phyloP scores from a whole-genome alignment of 2,797 vertebrate species.

The Rallus crepitans region DNA sequence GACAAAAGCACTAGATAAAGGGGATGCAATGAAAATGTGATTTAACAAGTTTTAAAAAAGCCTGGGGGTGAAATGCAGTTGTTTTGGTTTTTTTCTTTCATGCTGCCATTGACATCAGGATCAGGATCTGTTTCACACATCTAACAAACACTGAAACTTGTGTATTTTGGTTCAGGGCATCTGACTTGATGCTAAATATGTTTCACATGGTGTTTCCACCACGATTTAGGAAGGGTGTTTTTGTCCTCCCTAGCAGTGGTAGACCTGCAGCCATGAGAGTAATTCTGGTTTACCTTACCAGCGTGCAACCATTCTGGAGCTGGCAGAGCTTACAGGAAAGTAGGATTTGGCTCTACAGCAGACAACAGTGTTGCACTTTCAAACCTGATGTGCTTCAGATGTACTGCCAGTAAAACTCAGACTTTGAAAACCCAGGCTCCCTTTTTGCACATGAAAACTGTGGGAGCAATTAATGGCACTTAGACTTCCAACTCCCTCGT shows the following conservation, averaged over 20 bases:
- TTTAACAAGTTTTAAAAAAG: not conserved
- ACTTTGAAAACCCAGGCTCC: not conserved
- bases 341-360: not conserved
- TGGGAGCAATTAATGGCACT: not conserved
- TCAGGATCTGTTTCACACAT: not conserved
- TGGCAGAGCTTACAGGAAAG: not conserved
- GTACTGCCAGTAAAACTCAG: not conserved
- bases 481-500: not conserved
- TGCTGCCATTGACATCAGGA: not conserved
- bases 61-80: slow-evolving; percentile 24
- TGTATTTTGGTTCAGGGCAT: not conserved
- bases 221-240: not conserved
- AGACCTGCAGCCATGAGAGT: not conserved
- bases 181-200: not conserved
- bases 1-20: not conserved
- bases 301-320: not conserved
- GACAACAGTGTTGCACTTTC: not conserved
- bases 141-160: not conserved
- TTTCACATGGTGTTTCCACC: not conserved
- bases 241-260: not conserved
- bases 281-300: not conserved
- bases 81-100: not conserved
- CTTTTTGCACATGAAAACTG: not conserved
- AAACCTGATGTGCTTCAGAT: not conserved
- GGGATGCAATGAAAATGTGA: not conserved